Percentiles rank a stretch among this genome's conserved stretches.
phyloP scores from a whole-genome alignment of 2,113 vertebrate genomes.

The Notarius quadriscutis region DNA sequence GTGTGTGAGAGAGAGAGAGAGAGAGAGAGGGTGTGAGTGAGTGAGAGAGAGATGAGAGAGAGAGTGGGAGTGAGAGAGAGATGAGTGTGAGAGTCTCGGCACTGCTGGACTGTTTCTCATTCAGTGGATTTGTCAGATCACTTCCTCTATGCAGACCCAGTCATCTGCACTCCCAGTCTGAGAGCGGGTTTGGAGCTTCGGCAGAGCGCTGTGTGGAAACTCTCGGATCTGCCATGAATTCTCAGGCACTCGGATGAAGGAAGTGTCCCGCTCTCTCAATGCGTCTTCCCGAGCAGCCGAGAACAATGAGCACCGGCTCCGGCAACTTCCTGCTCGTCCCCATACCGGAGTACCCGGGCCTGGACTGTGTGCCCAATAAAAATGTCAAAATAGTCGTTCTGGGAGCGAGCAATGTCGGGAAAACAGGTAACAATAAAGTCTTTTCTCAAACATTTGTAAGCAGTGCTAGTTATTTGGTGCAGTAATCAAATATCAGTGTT shows the following conservation, averaged over 20 bases:
- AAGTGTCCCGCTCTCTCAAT: constrained; percentile 61
- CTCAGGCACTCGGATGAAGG: constrained; percentile 15
- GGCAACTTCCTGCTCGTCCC: constrained; percentile 87
- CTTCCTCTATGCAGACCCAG: neutral
- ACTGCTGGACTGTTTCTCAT: neutral
- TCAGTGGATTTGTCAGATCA: constrained; percentile 12
- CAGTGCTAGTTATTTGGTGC: no score
- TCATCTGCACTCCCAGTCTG: neutral
- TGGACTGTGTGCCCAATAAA: constrained; percentile 83
- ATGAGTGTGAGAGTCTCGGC: no score
- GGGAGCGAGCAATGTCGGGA: constrained; percentile 86
- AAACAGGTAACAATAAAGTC: constrained; percentile 76
- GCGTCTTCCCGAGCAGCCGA: constrained; percentile 68
- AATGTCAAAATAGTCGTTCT: constrained; percentile 89
- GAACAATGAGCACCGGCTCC: constrained; percentile 83
- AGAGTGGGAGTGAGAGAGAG: no score
- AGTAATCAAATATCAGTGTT: neutral
- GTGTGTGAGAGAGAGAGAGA: no score
- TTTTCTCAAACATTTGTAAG: neutral
- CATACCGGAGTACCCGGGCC: constrained; percentile 83
- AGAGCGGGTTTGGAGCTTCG: neutral
- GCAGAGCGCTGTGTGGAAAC: neutral
- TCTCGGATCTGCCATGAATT: constrained; percentile 9
- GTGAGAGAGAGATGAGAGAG: no score
- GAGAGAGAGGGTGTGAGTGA: no score